Conservation (phyloP, 2,797 vertebrate genomes). For the Agapornis canus region DNA sequence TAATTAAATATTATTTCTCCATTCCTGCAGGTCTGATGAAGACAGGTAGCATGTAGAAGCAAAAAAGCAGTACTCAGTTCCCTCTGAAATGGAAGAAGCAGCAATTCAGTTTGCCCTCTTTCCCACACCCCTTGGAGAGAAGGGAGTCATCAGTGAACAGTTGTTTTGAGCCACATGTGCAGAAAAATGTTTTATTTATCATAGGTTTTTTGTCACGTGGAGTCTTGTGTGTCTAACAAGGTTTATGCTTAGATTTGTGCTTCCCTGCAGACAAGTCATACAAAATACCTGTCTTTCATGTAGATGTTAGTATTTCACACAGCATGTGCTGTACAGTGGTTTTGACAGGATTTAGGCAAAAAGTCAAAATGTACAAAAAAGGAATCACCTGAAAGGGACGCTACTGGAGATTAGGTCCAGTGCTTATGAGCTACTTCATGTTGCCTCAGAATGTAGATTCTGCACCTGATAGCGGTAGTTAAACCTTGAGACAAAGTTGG, state of each 20-base stretch:
- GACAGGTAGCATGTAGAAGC: background rate
- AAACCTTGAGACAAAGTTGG: background rate
- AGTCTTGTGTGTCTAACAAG: background rate
- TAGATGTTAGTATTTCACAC: background rate
- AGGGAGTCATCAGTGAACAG: background rate
- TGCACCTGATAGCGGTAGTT: background rate
- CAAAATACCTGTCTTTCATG: background rate
- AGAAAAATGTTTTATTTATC: background rate
- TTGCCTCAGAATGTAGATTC: background rate
- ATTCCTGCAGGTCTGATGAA: background rate
- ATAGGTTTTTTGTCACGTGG: background rate
- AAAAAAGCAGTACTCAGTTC: background rate
- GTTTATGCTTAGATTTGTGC: background rate
- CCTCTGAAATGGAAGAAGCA: background rate
- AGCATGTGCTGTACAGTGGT: background rate
- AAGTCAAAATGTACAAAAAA: background rate
- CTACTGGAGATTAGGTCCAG: background rate
- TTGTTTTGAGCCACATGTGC: background rate
- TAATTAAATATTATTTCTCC: background rate
- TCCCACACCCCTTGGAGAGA: fast-evolving
- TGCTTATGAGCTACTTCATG: background rate
- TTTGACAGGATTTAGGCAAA: background rate
- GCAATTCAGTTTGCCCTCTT: background rate
- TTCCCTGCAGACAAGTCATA: background rate
- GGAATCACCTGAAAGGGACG: background rate